These are phyloP conservation scores for Pollenia labialis DNA, from an alignment of 2,888 invertebrate species.

Conservation along the genomic window DNA sequence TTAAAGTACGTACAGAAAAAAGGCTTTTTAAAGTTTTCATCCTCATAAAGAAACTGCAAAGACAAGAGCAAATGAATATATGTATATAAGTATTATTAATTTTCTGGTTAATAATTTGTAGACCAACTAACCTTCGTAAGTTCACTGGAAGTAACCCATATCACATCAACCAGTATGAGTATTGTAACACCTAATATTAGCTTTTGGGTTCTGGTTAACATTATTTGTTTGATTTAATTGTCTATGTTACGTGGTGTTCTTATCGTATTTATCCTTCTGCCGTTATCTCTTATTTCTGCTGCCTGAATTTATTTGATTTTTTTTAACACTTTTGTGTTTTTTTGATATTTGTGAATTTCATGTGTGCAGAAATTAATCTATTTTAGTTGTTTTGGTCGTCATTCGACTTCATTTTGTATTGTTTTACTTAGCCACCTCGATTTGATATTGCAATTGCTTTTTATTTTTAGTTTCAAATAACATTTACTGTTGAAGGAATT, in stretches of 20 bases:
- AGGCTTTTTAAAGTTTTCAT: constrained; percentile 95
- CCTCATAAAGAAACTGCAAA: constrained; percentile 92
- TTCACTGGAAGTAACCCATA: constrained; percentile 98
- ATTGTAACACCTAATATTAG: constrained; percentile 94
- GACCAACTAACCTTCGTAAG: constrained; percentile 91
- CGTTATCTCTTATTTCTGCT: background rate
- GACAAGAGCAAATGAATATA: constrained; percentile 4
- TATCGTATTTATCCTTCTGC: background rate
- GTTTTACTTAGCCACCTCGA: background rate
- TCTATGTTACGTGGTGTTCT: background rate
- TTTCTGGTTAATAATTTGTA: background rate
- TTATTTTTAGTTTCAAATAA: background rate
- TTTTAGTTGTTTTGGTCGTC: constrained; percentile 9
- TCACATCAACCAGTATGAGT: constrained; percentile 94
- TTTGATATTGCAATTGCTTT: background rate
- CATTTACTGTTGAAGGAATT: background rate
- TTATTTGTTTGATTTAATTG: constrained; percentile 50
- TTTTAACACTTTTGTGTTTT: background rate
- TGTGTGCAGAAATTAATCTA: no score
- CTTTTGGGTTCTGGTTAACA: constrained; percentile 87
- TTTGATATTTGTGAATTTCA: background rate
- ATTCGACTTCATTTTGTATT: constrained; percentile 35
- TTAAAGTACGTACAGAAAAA: constrained; percentile 98
- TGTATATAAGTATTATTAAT: background rate
- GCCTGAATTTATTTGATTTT: no score